A percentile compares a stretch with the other conserved stretches of the same genome.
Conservation (phyloP, 1,140 invertebrate species). For the Drosophila punjabiensis region DNA sequence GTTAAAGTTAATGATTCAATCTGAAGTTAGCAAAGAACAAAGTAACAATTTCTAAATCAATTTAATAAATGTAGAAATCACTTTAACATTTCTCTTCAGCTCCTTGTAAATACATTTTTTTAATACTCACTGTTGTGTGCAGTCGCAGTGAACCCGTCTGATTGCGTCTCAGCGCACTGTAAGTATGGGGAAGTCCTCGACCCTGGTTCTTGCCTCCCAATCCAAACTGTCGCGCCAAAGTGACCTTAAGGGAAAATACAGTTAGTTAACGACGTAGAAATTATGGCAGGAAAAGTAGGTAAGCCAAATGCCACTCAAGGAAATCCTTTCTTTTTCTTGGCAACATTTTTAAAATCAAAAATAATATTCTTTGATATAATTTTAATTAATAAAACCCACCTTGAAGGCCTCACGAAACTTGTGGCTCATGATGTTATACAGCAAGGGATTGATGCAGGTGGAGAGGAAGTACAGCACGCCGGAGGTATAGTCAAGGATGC, state of each 20-base stretch:
- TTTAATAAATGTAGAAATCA: not conserved
- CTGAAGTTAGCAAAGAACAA: not conserved
- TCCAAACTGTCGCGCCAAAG: conserved; percentile 69
- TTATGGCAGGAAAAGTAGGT: not conserved
- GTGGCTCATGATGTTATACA: conserved; percentile 95
- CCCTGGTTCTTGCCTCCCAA: conserved; percentile 58
- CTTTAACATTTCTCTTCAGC: not conserved
- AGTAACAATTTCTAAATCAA: not conserved
- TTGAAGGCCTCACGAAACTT: conserved; percentile 94
- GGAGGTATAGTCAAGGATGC: conserved; percentile 89
- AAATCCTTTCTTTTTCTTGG: not conserved
- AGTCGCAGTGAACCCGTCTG: conserved; percentile 71
- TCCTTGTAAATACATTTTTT: not conserved
- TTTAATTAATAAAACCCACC: conserved; percentile 85
- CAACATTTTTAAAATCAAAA: not conserved
- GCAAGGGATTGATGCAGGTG: conserved; percentile 92
- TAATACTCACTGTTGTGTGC: conserved; percentile 66
- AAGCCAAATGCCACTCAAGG: not conserved
- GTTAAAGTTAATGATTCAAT: not conserved
- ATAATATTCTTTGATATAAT: not conserved
- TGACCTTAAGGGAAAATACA: conserved; percentile 46
- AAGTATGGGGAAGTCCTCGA: conserved; percentile 64
- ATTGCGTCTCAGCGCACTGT: conserved; percentile 72
- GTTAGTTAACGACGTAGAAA: no score
- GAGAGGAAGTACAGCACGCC: conserved; percentile 91